phyloP scores from a whole-genome alignment of 1,140 invertebrate species.

The Palaemon carinicauda region DNA sequence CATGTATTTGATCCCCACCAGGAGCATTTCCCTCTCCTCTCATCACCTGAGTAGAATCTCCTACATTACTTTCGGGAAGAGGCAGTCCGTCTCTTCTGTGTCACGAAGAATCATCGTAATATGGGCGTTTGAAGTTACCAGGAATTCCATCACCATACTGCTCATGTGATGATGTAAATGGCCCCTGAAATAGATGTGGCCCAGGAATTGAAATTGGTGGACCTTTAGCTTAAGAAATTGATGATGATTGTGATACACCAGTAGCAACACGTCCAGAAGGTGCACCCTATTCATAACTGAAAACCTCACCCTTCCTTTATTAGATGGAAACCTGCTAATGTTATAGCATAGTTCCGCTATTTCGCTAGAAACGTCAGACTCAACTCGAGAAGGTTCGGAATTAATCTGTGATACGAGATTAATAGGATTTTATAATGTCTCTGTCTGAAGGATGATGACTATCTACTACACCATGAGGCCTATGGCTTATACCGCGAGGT shows the following conservation, averaged over 20 bases:
- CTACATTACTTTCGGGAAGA: not conserved
- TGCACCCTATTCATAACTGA: slow-evolving; percentile 11
- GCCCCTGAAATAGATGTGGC: slow-evolving; percentile 30
- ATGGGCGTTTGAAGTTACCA: slow-evolving; percentile 38
- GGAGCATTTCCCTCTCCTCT: slow-evolving; percentile 13
- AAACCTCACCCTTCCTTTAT: slow-evolving; percentile 22
- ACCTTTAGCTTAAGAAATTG: slow-evolving; percentile 10
- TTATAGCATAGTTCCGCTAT: slow-evolving; percentile 3
- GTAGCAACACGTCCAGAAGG: not conserved
- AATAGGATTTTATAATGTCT: not conserved
- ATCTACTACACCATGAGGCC: no score
- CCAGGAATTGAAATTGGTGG: slow-evolving; percentile 5
- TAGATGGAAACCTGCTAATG: not conserved
- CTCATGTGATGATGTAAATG: slow-evolving; percentile 32
- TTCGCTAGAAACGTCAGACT: slow-evolving; percentile 5
- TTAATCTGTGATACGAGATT: slow-evolving; percentile 16
- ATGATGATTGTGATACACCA: slow-evolving; percentile 5
- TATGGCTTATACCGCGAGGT: no score
- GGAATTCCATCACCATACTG: slow-evolving; percentile 35
- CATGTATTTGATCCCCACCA: not conserved
- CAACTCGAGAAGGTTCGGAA: slow-evolving; percentile 11
- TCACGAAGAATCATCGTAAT: slow-evolving; percentile 33
- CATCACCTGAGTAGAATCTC: slow-evolving; percentile 22
- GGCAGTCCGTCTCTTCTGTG: slow-evolving; percentile 2
- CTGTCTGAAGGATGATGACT: not conserved